Conservation (phyloP, 2,888 invertebrate genomes). For the Miltochrista miniata region DNA sequence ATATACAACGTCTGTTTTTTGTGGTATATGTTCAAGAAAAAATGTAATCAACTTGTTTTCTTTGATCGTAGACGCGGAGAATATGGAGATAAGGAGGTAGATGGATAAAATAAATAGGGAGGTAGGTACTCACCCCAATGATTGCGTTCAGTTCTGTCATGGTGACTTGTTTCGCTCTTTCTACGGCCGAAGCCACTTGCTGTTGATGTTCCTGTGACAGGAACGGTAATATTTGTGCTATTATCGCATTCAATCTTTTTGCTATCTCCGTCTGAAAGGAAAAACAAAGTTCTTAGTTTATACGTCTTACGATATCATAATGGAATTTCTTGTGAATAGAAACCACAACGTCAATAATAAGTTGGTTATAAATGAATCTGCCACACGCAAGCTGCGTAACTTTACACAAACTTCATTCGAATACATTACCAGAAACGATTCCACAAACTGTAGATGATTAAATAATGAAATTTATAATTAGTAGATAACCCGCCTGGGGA, state of each 20-base stretch:
- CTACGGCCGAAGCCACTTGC: constrained; percentile 96
- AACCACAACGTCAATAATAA: constrained; percentile 38
- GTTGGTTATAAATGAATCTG: constrained; percentile 55
- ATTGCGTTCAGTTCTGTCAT: constrained; percentile 97
- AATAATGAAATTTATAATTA: constrained; percentile 71
- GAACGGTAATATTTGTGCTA: constrained; percentile 96
- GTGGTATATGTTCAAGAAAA: constrained; percentile 2
- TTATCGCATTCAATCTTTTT: constrained; percentile 96
- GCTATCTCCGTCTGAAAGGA: constrained; percentile 96
- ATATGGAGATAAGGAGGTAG: background rate
- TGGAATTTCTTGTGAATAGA: background rate
- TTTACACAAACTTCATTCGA: constrained; percentile 50
- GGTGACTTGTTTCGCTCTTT: constrained; percentile 97
- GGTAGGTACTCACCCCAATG: constrained; percentile 90
- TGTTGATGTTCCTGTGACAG: constrained; percentile 96
- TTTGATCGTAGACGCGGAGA: constrained; percentile 7
- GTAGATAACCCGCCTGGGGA: constrained; percentile 66
- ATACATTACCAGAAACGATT: constrained; percentile 64
- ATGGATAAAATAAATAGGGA: background rate
- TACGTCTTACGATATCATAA: background rate
- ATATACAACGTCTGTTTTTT: background rate
- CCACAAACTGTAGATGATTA: constrained; percentile 70
- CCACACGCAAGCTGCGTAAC: constrained; percentile 51
- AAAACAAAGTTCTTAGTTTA: constrained; percentile 28
- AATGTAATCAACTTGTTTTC: constrained; percentile 6